Conservation (phyloP, 2,113 vertebrate genomes). For the Microcebus tavaratra region DNA sequence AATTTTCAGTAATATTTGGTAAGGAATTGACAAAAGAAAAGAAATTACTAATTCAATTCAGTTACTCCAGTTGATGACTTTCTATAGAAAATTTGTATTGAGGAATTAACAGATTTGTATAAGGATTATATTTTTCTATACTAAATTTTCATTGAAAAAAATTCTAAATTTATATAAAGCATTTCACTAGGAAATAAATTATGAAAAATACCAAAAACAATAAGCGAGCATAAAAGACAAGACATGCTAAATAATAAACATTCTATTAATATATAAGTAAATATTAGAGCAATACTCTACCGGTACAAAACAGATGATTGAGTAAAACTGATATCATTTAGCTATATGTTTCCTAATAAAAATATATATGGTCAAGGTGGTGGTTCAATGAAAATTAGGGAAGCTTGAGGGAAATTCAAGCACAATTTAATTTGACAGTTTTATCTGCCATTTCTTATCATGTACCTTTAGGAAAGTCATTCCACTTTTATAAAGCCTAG, state of each 20-base stretch:
- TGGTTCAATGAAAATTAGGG: not conserved
- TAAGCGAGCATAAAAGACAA: not conserved
- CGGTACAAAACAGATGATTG: not conserved
- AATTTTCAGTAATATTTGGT: not conserved
- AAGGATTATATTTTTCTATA: not conserved
- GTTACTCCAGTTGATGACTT: not conserved
- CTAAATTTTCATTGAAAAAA: not conserved
- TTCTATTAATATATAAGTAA: not conserved
- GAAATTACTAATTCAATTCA: not conserved
- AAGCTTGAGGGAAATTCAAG: not conserved
- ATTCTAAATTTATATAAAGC: not conserved
- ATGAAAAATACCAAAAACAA: not conserved
- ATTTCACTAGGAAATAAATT: not conserved
- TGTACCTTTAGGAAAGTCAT: not conserved
- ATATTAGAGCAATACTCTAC: not conserved
- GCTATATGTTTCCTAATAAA: not conserved
- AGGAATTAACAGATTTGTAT: not conserved
- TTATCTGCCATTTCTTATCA: not conserved
- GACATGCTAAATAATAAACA: not conserved
- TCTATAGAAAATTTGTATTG: not conserved
- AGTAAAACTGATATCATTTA: not conserved
- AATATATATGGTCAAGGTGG: not conserved
- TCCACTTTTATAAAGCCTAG: fast-evolving
- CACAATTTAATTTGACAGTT: not conserved
- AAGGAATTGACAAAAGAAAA: not conserved